A percentile compares a stretch with the other conserved stretches of the same genome.
These are phyloP conservation scores for Aphelenchoides fujianensis DNA, from an alignment of 1,140 invertebrate species.

Conservation along the genomic window DNA sequence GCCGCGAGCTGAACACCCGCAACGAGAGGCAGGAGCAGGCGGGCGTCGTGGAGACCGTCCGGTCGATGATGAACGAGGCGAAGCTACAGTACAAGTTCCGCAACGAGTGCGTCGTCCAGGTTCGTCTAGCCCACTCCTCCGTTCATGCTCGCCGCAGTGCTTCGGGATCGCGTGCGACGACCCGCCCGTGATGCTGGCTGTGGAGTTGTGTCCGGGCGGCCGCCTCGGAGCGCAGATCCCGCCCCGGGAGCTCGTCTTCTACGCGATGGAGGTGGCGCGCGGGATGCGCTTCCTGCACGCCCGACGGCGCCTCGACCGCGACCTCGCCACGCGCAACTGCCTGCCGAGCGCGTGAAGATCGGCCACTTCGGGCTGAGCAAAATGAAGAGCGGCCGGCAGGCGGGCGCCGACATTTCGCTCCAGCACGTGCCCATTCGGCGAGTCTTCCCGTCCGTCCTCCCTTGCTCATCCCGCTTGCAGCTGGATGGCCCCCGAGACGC, in stretches of 20 bases:
- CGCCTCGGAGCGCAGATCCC: too few relatives aligned
- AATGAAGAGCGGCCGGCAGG: constrained; percentile 3
- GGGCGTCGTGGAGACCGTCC: constrained; percentile 15
- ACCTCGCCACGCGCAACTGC: constrained; percentile 76
- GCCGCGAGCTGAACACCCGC: neutral
- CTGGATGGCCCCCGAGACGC: constrained; percentile 62
- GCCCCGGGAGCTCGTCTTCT: constrained; percentile 19
- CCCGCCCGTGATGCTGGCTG: constrained; percentile 34
- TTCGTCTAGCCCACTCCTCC: neutral
- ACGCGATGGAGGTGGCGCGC: constrained; percentile 19
- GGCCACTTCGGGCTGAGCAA: constrained; percentile 88
- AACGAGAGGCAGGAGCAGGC: neutral
- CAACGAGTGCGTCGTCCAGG: too few relatives aligned
- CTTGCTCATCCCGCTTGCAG: too few relatives aligned
- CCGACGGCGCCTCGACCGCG: constrained; percentile 75
- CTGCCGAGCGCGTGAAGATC: constrained; percentile 82
- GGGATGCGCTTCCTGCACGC: constrained; percentile 41
- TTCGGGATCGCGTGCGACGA: constrained; percentile 36
- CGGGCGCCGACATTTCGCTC: too few relatives aligned
- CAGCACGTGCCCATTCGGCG: too few relatives aligned
- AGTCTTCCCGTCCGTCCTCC: too few relatives aligned
- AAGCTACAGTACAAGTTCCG: constrained; percentile 30
- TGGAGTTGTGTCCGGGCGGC: constrained; percentile 42
- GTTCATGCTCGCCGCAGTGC: constrained; percentile 23
- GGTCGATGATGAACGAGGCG: constrained; percentile 28